Evolutionary conservation across 2,113 vertebrate genomes (phyloP), one percentile per base, ranked within the genome.

Genomic region (Apistogramma diplotaenia): DNA sequence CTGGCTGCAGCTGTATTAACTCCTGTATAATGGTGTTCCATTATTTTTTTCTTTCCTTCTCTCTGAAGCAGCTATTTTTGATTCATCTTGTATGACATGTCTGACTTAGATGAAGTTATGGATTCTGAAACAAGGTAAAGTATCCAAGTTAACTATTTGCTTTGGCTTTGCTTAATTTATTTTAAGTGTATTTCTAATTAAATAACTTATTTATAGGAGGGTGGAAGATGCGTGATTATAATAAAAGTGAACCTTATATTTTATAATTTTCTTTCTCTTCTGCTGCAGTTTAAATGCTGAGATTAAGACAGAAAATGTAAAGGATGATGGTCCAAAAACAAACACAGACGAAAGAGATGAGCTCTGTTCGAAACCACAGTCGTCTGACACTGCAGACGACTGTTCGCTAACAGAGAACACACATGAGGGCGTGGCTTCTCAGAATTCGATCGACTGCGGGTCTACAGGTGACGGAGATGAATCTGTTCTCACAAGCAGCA

Each of bases 51-150:
- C 6, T 40, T 57, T 49, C 40, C 51, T 60, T 53, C 1, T 53
- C 49, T 49, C 25, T 71, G 5, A 18, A 57, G 6, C 78, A 90
- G 83, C 13, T 60, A 3, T 18, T 46, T 27, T 54, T 49, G 40
- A 75, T 40, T 61, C 25, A 15, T 72, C 58, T 79, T 54, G n/a
- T 76, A 49, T 87, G 82, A 93, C 15, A 49, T 27, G 72, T 84
- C n/a, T 71, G 81, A 83, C 23, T 85, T 90, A 84, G 85, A 91
- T 27, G 60, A 87, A 81, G 27, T 3, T 3, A 91, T 91, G 92
- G 85, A 93, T 65, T 88, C 86, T 76, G 89, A 91, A 51, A 78
- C 0, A 56, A 91, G 91, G 93, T 94, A 75, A 88, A 79, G 5
- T 15, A 51, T 21, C 15, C 5, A 11, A 15, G 27, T 61, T 67